Base-by-base conservation (phyloP, 2,113 vertebrate species). In the Aegypius monachus region DNA sequence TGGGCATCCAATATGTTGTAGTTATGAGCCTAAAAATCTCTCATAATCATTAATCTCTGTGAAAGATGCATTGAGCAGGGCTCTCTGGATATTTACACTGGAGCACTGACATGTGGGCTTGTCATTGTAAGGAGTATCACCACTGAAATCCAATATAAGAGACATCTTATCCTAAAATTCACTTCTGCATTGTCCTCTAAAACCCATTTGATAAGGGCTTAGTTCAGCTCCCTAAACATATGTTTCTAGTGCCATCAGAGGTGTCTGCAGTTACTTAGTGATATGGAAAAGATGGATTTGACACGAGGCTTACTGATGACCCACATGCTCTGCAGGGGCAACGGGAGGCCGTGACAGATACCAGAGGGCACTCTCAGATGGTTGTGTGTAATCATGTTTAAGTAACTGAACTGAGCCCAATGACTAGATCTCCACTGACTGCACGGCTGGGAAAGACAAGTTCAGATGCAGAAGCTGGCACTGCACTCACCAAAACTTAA, bases 271-370 rank as follows among this genome's bases (percentile, higher is more conserved):
- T 50, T 62, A 14, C 18, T 36, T 11, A 88, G 25, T 26, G 11
- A 20, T 17, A 16, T 56, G 67, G 47, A 92, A 61, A 38, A 62
- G 73, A 7, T 6, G 21, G 70, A 63, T 85, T 74, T 89, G 66
- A 36, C 23, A 52, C 23, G 11, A 59, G 43, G 40, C 18, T 58
- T 82, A 27, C 25, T n/a, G 43, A 23, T 66, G 45, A 36, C 13
- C 34, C 50, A 40, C 32, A 8, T 7, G 3, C 18, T 68, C 29
- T 8, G 4, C 74, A 68, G n/a, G n/a, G 47, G 25, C 32, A 72
- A 4, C 1, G 4, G 43, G n/a, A 88, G 59, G n/a, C 38, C 6
- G 20, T 20, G 70, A 26, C 0, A 0, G 47, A 62, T 74, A 29
- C 7, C 25, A 55, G 70, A 50, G 25, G 52, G 18, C 47, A 21